Evolutionary conservation across 2,888 invertebrate genomes (phyloP).

Genomic region (Nasonia oneida): DNA sequence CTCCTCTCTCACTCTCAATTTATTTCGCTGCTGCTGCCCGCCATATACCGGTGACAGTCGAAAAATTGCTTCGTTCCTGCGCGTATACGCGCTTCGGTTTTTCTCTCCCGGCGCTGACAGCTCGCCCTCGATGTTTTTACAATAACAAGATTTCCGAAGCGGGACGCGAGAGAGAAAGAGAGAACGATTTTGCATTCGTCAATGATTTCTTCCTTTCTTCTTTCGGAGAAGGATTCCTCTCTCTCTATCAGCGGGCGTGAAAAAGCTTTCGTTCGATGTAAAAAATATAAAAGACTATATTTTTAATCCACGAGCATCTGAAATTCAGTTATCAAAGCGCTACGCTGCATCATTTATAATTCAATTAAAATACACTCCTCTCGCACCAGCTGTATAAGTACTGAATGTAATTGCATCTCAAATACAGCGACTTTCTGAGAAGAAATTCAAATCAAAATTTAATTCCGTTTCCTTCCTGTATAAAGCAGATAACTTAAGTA

Average conservation of each 20-base stretch:
- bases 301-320: too few species aligned
- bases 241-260: not conserved
- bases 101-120: not conserved
- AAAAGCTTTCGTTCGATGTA: not conserved
- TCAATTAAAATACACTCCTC: not conserved
- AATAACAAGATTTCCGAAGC: not conserved
- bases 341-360: not conserved
- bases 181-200: not conserved
- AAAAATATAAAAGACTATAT: too few species aligned
- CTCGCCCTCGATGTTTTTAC: not conserved
- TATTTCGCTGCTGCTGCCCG: not conserved
- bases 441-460: constrained; percentile 25
- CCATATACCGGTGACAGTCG: constrained; percentile 20
- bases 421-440: not conserved
- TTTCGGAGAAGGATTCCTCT: not conserved
- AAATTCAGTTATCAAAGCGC: too few species aligned
- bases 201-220: not conserved
- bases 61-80: constrained; percentile 2
- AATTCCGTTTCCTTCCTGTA: constrained; percentile 25
- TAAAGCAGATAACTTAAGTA: constrained; percentile 25
- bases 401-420: not conserved
- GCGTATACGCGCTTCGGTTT: not conserved
- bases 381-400: not conserved
- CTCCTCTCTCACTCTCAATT: constrained; percentile 18
- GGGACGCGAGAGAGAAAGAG: not conserved